A percentile compares a stretch with the other conserved stretches of the same genome.
These are phyloP conservation scores for Aurelia coerulea DNA, from an alignment of 30 jellyfish, hydroid and myxozoan genomes.

Conservation along the genomic window DNA sequence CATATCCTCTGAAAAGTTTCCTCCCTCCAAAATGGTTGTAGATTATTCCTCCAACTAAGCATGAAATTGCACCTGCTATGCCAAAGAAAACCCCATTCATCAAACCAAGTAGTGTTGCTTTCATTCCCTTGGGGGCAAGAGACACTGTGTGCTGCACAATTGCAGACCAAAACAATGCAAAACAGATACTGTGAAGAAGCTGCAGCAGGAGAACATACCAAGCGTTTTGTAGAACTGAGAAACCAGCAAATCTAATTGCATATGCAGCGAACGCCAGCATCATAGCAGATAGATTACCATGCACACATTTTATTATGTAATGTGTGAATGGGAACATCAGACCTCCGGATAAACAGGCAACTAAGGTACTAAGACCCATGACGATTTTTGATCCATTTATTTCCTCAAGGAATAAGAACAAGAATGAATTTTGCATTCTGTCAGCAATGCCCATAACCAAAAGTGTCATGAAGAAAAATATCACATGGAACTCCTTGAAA, in stretches of 20 bases:
- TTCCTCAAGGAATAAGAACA: slow-evolving; percentile 59
- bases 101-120: slow-evolving; percentile 73
- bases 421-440: slow-evolving; percentile 49
- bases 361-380: slow-evolving; percentile 76
- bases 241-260: slow-evolving; percentile 59
- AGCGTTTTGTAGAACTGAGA: slow-evolving; percentile 67
- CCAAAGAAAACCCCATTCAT: slow-evolving; percentile 74
- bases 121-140: slow-evolving; percentile 56
- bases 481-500: slow-evolving; percentile 52
- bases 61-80: slow-evolving; percentile 58
- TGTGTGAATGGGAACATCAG: slow-evolving; percentile 65
- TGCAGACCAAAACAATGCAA: slow-evolving; percentile 86
- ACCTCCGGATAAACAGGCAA: slow-evolving; percentile 56
- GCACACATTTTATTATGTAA: slow-evolving; percentile 40
- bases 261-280: slow-evolving; percentile 39
- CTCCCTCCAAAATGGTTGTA: slow-evolving; percentile 78
- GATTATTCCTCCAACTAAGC: slow-evolving; percentile 70
- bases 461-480: slow-evolving; percentile 52
- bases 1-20: slow-evolving; percentile 45
- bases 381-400: slow-evolving; percentile 58
- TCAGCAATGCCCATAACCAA: slow-evolving; percentile 69
- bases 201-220: slow-evolving; percentile 73
- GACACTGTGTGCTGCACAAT: slow-evolving; percentile 50
- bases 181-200: slow-evolving; percentile 73
- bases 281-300: slow-evolving; percentile 69